phyloP scores from a whole-genome alignment of 2,797 vertebrate species.

The Anabacerthia variegaticeps region DNA sequence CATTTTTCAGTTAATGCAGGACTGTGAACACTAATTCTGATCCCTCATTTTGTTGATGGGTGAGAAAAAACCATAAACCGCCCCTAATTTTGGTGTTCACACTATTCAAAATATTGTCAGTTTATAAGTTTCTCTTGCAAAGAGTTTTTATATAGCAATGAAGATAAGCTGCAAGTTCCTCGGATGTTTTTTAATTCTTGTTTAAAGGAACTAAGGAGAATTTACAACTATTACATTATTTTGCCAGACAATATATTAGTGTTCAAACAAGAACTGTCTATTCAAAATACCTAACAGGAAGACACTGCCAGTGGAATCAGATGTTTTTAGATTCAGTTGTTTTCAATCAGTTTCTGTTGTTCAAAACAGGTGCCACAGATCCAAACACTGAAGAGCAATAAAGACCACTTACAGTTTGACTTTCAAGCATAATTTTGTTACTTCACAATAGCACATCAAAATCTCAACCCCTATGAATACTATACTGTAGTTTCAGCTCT shows the following conservation, averaged over 20 bases:
- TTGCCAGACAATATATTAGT: neutral
- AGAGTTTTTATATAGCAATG: neutral
- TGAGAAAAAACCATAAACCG: neutral
- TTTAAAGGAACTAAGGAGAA: neutral
- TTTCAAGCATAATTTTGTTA: neutral
- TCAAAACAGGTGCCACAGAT: neutral
- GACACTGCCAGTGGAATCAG: neutral
- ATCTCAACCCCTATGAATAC: neutral
- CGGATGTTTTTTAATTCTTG: neutral
- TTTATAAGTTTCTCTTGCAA: neutral
- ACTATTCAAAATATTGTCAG: neutral
- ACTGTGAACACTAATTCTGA: neutral
- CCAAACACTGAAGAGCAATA: neutral
- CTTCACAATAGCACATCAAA: neutral
- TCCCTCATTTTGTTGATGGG: neutral
- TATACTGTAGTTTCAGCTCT: neutral
- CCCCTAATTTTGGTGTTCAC: neutral
- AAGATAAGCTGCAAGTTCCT: neutral
- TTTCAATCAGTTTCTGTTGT: neutral
- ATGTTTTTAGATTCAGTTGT: neutral
- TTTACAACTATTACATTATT: neutral
- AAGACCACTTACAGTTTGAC: neutral
- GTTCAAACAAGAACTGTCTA: neutral
- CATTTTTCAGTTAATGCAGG: neutral
- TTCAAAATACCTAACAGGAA: neutral